phyloP scores from a whole-genome alignment of 2,888 invertebrate species.

The Melanophora roralis region DNA sequence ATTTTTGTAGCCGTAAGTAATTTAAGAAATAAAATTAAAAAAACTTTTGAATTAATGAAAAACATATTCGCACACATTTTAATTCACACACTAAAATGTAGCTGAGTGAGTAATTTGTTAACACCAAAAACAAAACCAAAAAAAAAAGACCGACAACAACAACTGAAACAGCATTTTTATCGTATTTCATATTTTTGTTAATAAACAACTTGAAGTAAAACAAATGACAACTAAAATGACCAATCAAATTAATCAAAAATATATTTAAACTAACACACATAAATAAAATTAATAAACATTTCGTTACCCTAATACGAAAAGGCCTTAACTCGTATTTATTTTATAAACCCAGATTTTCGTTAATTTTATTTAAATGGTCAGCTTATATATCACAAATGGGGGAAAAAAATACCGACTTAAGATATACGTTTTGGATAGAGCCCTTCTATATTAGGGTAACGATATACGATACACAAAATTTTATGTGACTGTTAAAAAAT shows the following conservation, averaged over 20 bases:
- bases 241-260: conserved; percentile 52
- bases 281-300: too few relatives aligned
- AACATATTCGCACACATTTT: neutral
- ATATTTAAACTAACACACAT: neutral
- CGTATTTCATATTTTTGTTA: neutral
- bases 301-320: too few relatives aligned
- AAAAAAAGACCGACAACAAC: too few relatives aligned
- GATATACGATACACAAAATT: neutral
- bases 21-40: conserved; percentile 54
- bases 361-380: too few relatives aligned
- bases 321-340: too few relatives aligned
- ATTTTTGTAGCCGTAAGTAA: conserved; percentile 55
- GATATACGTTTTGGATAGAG: too few relatives aligned
- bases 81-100: conserved; percentile 33
- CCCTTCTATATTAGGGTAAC: too few relatives aligned
- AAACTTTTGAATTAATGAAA: conserved; percentile 6
- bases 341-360: too few relatives aligned
- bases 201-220: conserved; percentile 8
- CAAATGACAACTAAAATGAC: conserved; percentile 53
- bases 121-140: neutral
- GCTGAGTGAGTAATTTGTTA: conserved; percentile 46
- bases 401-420: too few relatives aligned
- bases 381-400: too few relatives aligned
- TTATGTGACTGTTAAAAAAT: neutral
- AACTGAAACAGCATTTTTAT: neutral